phyloP scores from a whole-genome alignment of 2,113 vertebrate genomes.

The Prionailurus viverrinus region DNA sequence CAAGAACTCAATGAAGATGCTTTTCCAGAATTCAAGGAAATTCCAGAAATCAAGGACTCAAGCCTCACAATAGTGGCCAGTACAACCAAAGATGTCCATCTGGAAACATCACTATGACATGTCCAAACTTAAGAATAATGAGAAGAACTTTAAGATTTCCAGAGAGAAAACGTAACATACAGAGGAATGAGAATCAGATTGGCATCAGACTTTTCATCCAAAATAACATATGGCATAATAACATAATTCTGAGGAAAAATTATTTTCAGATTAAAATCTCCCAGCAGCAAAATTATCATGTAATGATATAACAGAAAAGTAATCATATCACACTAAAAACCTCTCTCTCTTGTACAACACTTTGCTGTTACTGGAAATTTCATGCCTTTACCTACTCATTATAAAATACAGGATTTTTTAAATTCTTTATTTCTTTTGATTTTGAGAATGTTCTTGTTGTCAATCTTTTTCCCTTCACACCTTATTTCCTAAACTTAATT shows the following conservation, averaged over 20 bases:
- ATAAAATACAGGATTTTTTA: neutral
- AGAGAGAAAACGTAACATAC: constrained; percentile 30
- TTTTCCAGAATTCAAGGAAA: neutral
- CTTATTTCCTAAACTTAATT: neutral
- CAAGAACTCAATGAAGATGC: neutral
- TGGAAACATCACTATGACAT: neutral
- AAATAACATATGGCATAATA: neutral
- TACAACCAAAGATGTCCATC: neutral
- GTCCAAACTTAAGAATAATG: neutral
- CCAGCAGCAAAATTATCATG: neutral
- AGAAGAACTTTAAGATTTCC: neutral
- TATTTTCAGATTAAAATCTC: constrained; percentile 21
- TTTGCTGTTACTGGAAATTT: neutral
- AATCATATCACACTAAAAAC: neutral
- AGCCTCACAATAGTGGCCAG: neutral
- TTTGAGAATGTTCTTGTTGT: neutral
- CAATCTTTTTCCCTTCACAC: neutral
- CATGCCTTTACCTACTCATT: neutral
- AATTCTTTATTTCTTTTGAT: constrained; percentile 42
- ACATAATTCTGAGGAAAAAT: neutral
- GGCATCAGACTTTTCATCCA: neutral
- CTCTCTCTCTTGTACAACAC: neutral
- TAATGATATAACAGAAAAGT: neutral
- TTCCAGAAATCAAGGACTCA: neutral
- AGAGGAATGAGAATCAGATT: neutral